Conservation (phyloP, 2,888 invertebrate species). For the Melinaea menophilus region DNA sequence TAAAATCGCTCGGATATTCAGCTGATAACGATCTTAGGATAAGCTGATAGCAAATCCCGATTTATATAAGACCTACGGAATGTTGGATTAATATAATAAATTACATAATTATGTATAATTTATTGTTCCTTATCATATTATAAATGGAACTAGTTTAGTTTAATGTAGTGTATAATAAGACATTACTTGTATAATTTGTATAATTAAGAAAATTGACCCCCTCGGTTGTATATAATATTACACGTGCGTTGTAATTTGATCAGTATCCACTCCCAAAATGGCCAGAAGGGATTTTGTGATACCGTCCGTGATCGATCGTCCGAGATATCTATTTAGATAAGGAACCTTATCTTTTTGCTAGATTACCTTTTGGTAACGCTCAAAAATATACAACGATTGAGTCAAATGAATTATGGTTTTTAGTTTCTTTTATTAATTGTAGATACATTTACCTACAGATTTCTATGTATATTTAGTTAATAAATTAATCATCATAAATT, state of each 20-base stretch:
- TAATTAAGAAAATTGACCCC: background rate
- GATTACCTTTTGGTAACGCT: slow-evolving; percentile 32
- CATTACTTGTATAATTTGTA: background rate
- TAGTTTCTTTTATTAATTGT: too few relatives aligned
- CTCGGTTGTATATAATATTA: slow-evolving; percentile 27
- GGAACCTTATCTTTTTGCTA: slow-evolving; percentile 51
- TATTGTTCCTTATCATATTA: too few relatives aligned
- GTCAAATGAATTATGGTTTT: background rate
- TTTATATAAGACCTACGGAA: slow-evolving; percentile 27
- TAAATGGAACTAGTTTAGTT: too few relatives aligned
- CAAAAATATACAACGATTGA: background rate
- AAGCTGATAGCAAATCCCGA: slow-evolving; percentile 41
- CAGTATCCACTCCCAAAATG: slow-evolving; percentile 47
- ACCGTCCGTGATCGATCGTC: slow-evolving; percentile 66
- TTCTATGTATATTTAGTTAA: too few relatives aligned
- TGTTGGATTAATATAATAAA: slow-evolving; percentile 11
- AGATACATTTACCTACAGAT: too few relatives aligned
- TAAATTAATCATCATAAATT: too few relatives aligned
- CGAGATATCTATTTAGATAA: slow-evolving; percentile 61
- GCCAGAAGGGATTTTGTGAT: slow-evolving; percentile 57
- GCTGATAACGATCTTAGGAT: slow-evolving; percentile 58
- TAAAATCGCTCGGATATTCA: slow-evolving; percentile 54
- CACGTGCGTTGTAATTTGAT: slow-evolving; percentile 30
- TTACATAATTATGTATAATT: too few relatives aligned
- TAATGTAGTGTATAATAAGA: background rate